These are phyloP conservation scores for Plutella xylostella DNA, from an alignment of 2,888 invertebrate genomes.

Conservation along the genomic window DNA sequence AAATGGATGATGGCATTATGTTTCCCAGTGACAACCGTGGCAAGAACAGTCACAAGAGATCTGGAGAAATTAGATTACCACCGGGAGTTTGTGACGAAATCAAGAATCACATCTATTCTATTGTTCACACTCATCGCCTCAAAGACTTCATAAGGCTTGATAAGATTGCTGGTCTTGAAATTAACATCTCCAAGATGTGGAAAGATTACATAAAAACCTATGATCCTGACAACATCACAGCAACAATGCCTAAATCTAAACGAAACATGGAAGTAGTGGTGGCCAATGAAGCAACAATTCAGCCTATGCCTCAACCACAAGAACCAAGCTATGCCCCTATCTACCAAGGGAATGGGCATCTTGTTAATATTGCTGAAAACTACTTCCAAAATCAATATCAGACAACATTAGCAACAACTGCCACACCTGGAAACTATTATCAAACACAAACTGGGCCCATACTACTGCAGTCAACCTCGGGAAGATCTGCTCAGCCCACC, in stretches of 20 bases:
- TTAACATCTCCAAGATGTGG: conserved; percentile 71
- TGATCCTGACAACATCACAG: conserved; percentile 63
- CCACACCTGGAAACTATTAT: conserved; percentile 52
- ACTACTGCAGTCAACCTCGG: conserved; percentile 42
- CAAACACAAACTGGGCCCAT: conserved; percentile 51
- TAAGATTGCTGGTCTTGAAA: conserved; percentile 66
- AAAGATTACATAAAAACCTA: conserved; percentile 67
- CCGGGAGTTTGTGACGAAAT: conserved; percentile 61
- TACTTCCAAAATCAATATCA: conserved; percentile 64
- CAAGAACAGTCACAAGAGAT: conserved; percentile 62
- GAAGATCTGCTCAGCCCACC: conserved; percentile 45
- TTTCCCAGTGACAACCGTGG: conserved; percentile 69
- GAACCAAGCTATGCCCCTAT: conserved; percentile 42
- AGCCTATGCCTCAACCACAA: conserved; percentile 25
- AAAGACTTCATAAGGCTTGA: conserved; percentile 66
- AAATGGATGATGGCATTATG: conserved; percentile 71
- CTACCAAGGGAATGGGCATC: conserved; percentile 59
- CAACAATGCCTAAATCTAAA: conserved; percentile 61
- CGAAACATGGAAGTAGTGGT: conserved; percentile 38
- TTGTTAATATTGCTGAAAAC: conserved; percentile 62
- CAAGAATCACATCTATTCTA: conserved; percentile 65
- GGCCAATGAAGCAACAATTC: conserved; percentile 27
- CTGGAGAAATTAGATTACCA: conserved; percentile 62
- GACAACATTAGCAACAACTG: conserved; percentile 38
- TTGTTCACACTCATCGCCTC: conserved; percentile 61